These are phyloP conservation scores for Auanema freiburgensis DNA, from an alignment of 2,888 invertebrate genomes.

Conservation along the genomic window DNA sequence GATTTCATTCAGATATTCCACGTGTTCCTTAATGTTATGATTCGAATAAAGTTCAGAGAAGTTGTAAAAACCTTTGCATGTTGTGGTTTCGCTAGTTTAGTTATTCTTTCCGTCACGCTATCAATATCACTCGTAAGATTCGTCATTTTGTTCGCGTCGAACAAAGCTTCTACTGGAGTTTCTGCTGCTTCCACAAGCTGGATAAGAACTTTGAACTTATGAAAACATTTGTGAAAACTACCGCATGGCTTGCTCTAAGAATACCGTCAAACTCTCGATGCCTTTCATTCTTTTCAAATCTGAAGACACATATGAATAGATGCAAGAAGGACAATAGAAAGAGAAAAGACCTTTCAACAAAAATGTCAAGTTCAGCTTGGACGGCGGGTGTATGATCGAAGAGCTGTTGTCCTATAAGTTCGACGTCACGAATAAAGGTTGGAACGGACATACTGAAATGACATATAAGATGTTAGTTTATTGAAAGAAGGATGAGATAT, in stretches of 20 bases:
- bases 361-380: conserved; percentile 32
- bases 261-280: conserved; percentile 51
- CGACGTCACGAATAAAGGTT: conserved; percentile 34
- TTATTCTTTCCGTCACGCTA: conserved; percentile 27
- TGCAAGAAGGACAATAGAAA: not conserved
- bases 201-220: conserved; percentile 6
- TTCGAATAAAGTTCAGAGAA: not conserved
- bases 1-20: conserved; percentile 28
- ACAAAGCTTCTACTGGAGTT: conserved; percentile 41
- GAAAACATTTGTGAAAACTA: conserved; percentile 3
- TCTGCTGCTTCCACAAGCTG: conserved; percentile 44
- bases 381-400: conserved; percentile 43
- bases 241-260: conserved; percentile 44
- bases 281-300: conserved; percentile 44
- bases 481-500: too few species aligned
- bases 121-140: conserved; percentile 24
- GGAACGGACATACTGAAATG: conserved; percentile 27
- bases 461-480: not conserved
- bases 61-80: conserved; percentile 21
- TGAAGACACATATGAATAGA: not conserved
- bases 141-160: conserved; percentile 39
- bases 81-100: conserved; percentile 24
- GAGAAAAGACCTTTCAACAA: conserved; percentile 27
- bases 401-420: conserved; percentile 33
- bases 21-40: conserved; percentile 33